These are phyloP conservation scores for Monomorium pharaonis DNA, from an alignment of 1,140 invertebrate species.

Conservation along the genomic window DNA sequence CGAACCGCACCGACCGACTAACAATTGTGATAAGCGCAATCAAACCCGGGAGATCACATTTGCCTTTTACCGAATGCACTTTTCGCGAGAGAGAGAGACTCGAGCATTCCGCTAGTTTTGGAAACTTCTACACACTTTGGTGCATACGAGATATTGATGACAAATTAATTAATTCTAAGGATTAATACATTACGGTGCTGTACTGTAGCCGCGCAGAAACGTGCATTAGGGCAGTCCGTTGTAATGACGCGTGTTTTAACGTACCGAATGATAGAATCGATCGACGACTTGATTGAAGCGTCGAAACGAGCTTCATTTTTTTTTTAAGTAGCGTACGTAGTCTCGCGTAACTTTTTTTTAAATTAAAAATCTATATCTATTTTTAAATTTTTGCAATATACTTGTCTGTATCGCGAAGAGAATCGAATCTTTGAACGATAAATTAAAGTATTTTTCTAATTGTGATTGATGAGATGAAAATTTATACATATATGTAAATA, in stretches of 20 bases:
- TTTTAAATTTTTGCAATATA: slow-evolving; percentile 1
- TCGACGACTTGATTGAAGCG: background rate
- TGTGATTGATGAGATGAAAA: background rate
- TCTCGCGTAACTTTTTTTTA: background rate
- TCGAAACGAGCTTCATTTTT: slow-evolving; percentile 27
- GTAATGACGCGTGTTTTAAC: slow-evolving; percentile 30
- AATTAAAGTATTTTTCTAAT: slow-evolving; percentile 33
- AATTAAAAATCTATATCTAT: background rate
- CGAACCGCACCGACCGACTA: slow-evolving; percentile 44
- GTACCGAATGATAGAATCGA: background rate
- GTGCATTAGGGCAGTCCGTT: slow-evolving; percentile 20
- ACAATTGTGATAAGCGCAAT: slow-evolving; percentile 58
- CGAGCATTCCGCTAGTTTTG: slow-evolving; percentile 64
- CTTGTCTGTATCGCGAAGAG: background rate
- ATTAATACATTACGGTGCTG: slow-evolving; percentile 48
- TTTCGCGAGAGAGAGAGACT: slow-evolving; percentile 34
- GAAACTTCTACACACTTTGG: slow-evolving; percentile 54
- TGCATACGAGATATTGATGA: slow-evolving; percentile 47
- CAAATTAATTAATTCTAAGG: slow-evolving; percentile 44
- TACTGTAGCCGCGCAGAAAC: slow-evolving; percentile 12
- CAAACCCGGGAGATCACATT: slow-evolving; percentile 52
- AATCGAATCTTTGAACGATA: background rate
- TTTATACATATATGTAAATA: background rate
- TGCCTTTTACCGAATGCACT: slow-evolving; percentile 46
- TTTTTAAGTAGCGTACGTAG: background rate